Conservation (phyloP, 2,113 vertebrate species). For the Brachyistius frenatus region DNA sequence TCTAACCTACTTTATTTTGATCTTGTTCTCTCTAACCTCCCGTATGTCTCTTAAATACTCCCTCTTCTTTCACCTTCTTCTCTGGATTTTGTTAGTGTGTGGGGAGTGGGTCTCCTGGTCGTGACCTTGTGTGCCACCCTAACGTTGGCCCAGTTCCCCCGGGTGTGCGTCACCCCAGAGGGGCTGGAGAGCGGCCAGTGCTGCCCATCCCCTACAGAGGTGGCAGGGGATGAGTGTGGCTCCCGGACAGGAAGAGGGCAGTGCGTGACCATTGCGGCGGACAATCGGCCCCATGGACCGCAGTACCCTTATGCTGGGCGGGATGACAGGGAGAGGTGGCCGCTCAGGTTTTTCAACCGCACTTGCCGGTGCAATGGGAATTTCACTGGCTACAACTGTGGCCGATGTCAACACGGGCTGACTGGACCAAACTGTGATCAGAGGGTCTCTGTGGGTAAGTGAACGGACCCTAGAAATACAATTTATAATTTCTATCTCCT, state of each 20-base stretch:
- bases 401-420: constrained; percentile 88
- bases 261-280: constrained; percentile 85
- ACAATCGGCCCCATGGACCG: constrained; percentile 89
- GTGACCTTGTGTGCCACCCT: constrained; percentile 55
- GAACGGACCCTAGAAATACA: constrained; percentile 65
- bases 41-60: neutral
- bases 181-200: constrained; percentile 88
- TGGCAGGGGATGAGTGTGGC: constrained; percentile 88
- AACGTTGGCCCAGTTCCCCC: constrained; percentile 88
- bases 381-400: constrained; percentile 92
- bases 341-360: constrained; percentile 92
- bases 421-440: constrained; percentile 88
- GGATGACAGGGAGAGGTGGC: constrained; percentile 95
- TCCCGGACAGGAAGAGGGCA: constrained; percentile 88
- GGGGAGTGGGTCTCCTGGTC: constrained; percentile 53
- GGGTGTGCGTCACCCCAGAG: constrained; percentile 85
- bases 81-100: constrained; percentile 54
- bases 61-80: neutral
- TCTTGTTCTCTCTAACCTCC: constrained; percentile 11
- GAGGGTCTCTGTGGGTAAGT: constrained; percentile 87
- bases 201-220: constrained; percentile 88
- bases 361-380: constrained; percentile 91
- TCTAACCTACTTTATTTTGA: neutral
- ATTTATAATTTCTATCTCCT: neutral
- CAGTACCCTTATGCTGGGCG: constrained; percentile 92